Percentiles rank a stretch among this genome's conserved stretches.
phyloP scores from a whole-genome alignment of 1,140 invertebrate species.

The Heterodera schachtii region DNA sequence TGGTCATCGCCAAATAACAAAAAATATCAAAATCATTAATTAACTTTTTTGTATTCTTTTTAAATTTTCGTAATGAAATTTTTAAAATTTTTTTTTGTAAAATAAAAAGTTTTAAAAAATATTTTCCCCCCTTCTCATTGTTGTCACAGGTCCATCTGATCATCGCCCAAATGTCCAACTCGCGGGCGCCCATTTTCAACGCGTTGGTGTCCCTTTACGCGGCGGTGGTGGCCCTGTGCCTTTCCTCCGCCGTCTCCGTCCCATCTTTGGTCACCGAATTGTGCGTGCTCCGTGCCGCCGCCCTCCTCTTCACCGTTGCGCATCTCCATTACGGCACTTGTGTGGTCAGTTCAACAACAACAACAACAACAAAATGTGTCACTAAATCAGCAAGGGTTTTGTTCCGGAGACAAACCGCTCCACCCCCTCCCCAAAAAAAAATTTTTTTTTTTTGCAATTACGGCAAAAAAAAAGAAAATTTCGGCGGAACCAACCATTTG shows the following conservation, averaged over 20 bases:
- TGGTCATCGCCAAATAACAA: no score
- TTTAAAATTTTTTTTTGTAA: no score
- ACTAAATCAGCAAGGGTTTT: conserved; percentile 13
- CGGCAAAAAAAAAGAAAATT: no score
- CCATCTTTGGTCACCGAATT: conserved; percentile 57
- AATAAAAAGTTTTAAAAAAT: not conserved
- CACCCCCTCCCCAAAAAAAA: no score
- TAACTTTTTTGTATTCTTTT: no score
- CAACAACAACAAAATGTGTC: no score
- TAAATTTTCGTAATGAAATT: no score
- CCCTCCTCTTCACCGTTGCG: conserved; percentile 63
- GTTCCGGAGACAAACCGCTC: not conserved
- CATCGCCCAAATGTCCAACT: conserved; percentile 70
- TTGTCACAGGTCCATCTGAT: conserved; percentile 68
- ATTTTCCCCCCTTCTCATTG: conserved; percentile 22
- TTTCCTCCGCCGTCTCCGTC: not conserved
- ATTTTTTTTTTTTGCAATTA: no score
- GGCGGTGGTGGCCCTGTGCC: conserved; percentile 45
- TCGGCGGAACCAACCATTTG: no score
- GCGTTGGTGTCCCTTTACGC: conserved; percentile 20
- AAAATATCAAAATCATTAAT: no score
- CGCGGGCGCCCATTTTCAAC: conserved; percentile 66
- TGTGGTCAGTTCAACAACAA: conserved; percentile 58
- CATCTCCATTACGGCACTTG: conserved; percentile 69
- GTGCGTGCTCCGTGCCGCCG: conserved; percentile 64